These are phyloP conservation scores for Rhineura floridana DNA, from an alignment of 2,113 vertebrate species.

Conservation along the genomic window DNA sequence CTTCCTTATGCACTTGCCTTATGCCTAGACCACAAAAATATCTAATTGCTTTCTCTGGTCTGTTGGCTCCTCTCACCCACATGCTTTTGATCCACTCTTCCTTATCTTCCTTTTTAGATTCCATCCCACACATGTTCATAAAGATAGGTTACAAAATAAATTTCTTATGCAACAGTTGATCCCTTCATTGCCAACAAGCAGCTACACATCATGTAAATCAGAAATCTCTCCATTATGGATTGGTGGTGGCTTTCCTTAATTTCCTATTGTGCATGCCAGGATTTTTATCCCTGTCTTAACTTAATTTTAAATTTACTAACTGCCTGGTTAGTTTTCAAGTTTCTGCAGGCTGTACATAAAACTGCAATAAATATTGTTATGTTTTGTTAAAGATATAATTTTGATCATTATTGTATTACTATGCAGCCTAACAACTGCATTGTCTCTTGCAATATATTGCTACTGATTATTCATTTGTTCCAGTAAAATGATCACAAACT, in stretches of 20 bases:
- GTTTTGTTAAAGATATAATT: neutral
- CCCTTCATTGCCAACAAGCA: neutral
- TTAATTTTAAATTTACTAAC: conserved; percentile 1
- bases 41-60: conserved; percentile 52
- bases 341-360: conserved; percentile 8
- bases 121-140: neutral
- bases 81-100: conserved; percentile 32
- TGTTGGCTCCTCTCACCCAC: conserved; percentile 41
- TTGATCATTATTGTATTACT: conserved; percentile 12
- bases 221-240: conserved; percentile 26
- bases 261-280: neutral
- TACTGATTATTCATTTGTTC: conserved; percentile 19
- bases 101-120: conserved; percentile 28
- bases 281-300: neutral
- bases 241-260: neutral
- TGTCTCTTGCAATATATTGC: neutral
- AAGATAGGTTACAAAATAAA: conserved; percentile 28
- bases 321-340: neutral
- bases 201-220: neutral
- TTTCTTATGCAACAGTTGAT: conserved; percentile 40
- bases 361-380: neutral
- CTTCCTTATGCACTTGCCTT: conserved; percentile 33
- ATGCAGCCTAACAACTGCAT: neutral
- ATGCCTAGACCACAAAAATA: conserved; percentile 27
- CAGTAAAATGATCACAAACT: neutral